Evolutionary conservation across 37 sponge, comb jelly and placozoan species (phyloP), one percentile per base, ranked within the genome.

Genomic region (Crambe crambe): DNA sequence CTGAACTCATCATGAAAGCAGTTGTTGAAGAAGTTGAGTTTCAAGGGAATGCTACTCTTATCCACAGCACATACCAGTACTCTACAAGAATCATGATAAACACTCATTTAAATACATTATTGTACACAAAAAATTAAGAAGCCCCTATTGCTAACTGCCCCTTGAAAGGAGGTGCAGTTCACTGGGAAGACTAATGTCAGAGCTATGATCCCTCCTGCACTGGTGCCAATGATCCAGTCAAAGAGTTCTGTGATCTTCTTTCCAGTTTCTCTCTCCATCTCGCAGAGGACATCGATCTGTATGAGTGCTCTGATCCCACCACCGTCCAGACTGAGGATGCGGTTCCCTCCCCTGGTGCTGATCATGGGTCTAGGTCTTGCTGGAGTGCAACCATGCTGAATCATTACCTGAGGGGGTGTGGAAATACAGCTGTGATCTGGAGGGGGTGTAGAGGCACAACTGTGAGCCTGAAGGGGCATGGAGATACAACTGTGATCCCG

Each of bases 11-110:
- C 88, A 51, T 72, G 42, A n/a, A 82, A 70, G 73, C 78, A 82
- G 83, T 88, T 88, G 73, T 82, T 88, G 83, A 88, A 88, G 56
- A 58, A 88, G 3, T 70, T 71, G 15, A 88, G 39, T 36, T 81
- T 58, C 12, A 80, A 61, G 8, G 63, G 62, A 30, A 60, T 74
- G 23, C 18, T 64, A 26, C 56, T 73, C 86, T 86, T 86, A 65
- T 79, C 54, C 73, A 86, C 86, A 54, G 86, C 86, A 67, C 57
- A 32, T 10, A 86, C 43, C 0, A 86, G 62, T 25, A 86, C 74
- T 54, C 86, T 86, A n/a, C n/a, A 31, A 38, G 38, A n/a, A 66
- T 57, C 18, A 30, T 8, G 43, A 25, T 6, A 62, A 5, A 62
- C 22, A 21, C 23, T n/a, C 23, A 23, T 21, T n/a, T 18, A n/a